Conservation (phyloP, 2,113 vertebrate genomes). For the Myiozetetes cayanensis region DNA sequence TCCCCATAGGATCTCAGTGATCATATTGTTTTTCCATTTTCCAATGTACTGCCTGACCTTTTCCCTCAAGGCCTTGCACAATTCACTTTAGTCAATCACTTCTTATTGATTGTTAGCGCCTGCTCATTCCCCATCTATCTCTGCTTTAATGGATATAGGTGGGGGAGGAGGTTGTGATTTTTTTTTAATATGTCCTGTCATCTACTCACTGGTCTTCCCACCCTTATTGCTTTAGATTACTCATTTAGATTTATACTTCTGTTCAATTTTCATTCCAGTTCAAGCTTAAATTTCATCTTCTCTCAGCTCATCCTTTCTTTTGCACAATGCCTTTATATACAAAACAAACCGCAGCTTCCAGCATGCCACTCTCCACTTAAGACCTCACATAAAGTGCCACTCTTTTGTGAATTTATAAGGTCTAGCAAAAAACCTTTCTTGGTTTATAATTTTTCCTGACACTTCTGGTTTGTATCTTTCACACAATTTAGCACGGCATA, state of each 20-base stretch:
- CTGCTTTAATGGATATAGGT: neutral
- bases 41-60: neutral
- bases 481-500: neutral
- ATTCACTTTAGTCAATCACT: slow-evolving; percentile 40
- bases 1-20: slow-evolving; percentile 42
- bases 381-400: neutral
- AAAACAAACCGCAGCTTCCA: neutral
- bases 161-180: neutral
- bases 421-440: neutral
- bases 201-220: neutral
- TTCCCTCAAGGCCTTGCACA: slow-evolving; percentile 1
- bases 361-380: neutral
- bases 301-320: neutral
- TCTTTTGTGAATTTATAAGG: neutral
- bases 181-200: neutral
- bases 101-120: neutral
- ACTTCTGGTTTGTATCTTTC: neutral
- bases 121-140: neutral
- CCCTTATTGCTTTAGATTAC: neutral
- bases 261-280: neutral
- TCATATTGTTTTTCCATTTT: slow-evolving; percentile 26
- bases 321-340: neutral
- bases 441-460: neutral
- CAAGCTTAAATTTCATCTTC: neutral
- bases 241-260: neutral